phyloP scores from a whole-genome alignment of 2,888 invertebrate species.

The Baronia brevicornis region DNA sequence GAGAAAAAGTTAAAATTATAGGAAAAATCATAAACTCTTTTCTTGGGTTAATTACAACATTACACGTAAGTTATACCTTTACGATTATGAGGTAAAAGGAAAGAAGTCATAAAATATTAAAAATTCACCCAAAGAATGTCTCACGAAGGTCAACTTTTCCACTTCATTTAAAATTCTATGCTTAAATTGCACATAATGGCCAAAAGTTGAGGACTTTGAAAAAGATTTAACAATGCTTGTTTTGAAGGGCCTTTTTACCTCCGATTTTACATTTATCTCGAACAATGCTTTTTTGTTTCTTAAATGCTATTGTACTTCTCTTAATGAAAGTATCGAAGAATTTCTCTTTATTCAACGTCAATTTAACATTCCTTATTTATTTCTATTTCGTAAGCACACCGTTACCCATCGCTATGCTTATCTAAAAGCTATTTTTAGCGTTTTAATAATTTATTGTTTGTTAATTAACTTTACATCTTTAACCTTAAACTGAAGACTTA shows the following conservation, averaged over 20 bases:
- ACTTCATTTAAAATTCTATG: slow-evolving; percentile 71
- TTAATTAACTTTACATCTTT: too few species aligned
- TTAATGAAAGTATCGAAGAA: slow-evolving; percentile 11
- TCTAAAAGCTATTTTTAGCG: too few species aligned
- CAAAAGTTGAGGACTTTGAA: slow-evolving; percentile 61
- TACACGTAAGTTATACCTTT: too few species aligned
- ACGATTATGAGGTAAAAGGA: slow-evolving; percentile 3
- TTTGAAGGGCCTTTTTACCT: slow-evolving; percentile 54
- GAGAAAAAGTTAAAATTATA: too few species aligned
- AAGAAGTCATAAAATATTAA: slow-evolving; percentile 3
- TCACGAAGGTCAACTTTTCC: slow-evolving; percentile 44
- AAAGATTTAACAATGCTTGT: slow-evolving; percentile 74
- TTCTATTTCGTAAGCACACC: too few species aligned
- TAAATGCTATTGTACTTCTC: slow-evolving; percentile 12
- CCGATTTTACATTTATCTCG: slow-evolving; percentile 46
- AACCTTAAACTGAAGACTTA: too few species aligned
- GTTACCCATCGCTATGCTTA: too few species aligned
- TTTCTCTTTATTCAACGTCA: too few species aligned
- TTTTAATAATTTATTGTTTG: too few species aligned
- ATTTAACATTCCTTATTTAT: too few species aligned
- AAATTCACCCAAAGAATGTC: slow-evolving; percentile 5
- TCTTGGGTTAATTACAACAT: too few species aligned
- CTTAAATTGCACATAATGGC: slow-evolving; percentile 70
- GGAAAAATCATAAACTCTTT: too few species aligned
- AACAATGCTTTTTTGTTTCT: slow-evolving; percentile 34